A percentile compares a stretch with the other conserved stretches of the same genome.
phyloP scores from a whole-genome alignment of 2,113 vertebrate species.

The Bombycilla garrulus region DNA sequence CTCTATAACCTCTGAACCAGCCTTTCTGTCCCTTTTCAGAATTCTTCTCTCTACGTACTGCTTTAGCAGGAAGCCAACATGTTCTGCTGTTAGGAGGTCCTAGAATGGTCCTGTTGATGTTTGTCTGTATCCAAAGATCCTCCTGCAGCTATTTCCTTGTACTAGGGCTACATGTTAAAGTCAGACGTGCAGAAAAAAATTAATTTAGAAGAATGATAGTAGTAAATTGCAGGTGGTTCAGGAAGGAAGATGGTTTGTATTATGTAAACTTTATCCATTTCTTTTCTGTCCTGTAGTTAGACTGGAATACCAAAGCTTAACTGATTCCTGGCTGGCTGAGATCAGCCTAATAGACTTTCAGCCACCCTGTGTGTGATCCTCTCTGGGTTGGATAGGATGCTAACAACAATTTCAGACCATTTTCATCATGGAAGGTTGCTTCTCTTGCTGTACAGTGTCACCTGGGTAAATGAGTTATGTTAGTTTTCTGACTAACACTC shows the following conservation, averaged over 20 bases:
- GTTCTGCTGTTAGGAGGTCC: neutral
- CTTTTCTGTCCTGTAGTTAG: neutral
- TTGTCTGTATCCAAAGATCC: neutral
- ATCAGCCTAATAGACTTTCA: neutral
- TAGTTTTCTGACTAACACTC: neutral
- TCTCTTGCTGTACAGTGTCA: neutral
- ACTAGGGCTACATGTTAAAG: neutral
- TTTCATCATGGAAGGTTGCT: neutral
- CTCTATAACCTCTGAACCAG: neutral
- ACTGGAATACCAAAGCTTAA: neutral
- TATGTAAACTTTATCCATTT: neutral
- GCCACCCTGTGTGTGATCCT: neutral
- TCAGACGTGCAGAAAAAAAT: neutral
- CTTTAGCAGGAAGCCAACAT: neutral
- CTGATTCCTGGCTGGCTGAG: fast-evolving
- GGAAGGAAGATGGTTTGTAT: neutral
- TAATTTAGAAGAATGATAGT: neutral
- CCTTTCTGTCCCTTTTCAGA: neutral
- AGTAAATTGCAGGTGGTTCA: neutral
- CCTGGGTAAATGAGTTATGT: neutral
- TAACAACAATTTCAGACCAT: neutral
- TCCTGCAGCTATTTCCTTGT: neutral
- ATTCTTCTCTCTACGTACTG: neutral
- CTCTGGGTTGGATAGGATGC: neutral
- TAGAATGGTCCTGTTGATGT: neutral